These are phyloP conservation scores for Hoplias malabaricus DNA, from an alignment of 2,113 vertebrate species.

Conservation along the genomic window DNA sequence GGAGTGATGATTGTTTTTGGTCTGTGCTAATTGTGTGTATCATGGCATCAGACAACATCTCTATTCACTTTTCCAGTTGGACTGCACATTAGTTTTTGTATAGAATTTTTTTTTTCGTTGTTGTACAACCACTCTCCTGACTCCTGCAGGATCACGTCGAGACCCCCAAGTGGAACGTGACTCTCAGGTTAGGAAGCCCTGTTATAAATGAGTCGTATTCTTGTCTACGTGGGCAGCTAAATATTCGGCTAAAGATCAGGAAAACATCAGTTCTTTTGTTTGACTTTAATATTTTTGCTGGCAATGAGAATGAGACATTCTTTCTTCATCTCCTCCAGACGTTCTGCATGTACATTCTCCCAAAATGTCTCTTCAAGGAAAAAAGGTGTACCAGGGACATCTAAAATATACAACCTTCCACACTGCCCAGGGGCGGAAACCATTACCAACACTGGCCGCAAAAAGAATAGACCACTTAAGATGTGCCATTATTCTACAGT, in stretches of 20 bases:
- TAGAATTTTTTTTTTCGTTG: too few relatives aligned
- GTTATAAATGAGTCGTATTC: background rate
- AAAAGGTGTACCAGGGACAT: background rate
- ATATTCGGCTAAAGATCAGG: background rate
- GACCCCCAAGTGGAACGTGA: too few relatives aligned
- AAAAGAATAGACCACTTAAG: conserved; percentile 16
- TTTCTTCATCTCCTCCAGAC: background rate
- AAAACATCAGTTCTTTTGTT: background rate
- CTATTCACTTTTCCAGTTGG: too few relatives aligned
- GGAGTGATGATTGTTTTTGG: too few relatives aligned
- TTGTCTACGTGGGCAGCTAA: background rate
- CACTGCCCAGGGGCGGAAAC: background rate
- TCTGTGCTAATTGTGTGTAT: too few relatives aligned
- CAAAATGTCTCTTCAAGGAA: background rate
- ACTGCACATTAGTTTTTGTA: too few relatives aligned
- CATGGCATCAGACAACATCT: too few relatives aligned
- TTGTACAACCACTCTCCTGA: too few relatives aligned
- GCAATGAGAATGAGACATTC: background rate
- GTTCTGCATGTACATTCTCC: background rate
- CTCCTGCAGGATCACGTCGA: too few relatives aligned
- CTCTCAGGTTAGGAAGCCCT: too few relatives aligned
- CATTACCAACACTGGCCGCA: too few relatives aligned
- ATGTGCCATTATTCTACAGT: too few relatives aligned
- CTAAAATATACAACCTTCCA: background rate
- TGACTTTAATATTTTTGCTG: background rate